A percentile compares a stretch with the other conserved stretches of the same genome.
Conservation (phyloP, 2,113 vertebrate species). For the Kryptolebias marmoratus region DNA sequence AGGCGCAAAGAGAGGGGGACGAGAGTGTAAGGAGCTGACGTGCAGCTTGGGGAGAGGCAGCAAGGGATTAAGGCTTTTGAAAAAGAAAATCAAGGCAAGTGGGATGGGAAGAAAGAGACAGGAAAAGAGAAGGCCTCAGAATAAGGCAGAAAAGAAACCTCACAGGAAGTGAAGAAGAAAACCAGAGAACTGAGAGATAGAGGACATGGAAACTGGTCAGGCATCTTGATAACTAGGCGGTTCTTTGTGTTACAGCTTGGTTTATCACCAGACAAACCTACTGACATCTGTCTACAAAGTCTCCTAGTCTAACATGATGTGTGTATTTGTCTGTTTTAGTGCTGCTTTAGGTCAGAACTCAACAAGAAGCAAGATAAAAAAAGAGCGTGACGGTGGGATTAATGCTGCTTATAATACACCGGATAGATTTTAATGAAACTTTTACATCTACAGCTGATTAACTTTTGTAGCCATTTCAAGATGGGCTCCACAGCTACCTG, state of each 20-base stretch:
- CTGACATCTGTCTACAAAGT: slow-evolving; percentile 45
- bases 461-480: too few relatives aligned
- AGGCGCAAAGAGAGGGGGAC: slow-evolving; percentile 16
- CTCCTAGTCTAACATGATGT: slow-evolving; percentile 13
- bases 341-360: slow-evolving; percentile 29
- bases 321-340: slow-evolving; percentile 23
- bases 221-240: slow-evolving; percentile 13
- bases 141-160: slow-evolving; percentile 6
- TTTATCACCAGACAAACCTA: slow-evolving; percentile 38
- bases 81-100: slow-evolving; percentile 23
- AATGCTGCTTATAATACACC: too few relatives aligned
- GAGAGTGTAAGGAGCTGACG: slow-evolving; percentile 33
- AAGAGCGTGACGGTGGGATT: neutral
- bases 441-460: too few relatives aligned
- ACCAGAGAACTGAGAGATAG: slow-evolving; percentile 17
- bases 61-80: slow-evolving; percentile 26
- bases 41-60: slow-evolving; percentile 25
- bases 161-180: slow-evolving; percentile 1
- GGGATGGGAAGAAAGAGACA: neutral
- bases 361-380: neutral
- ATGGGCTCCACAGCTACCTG: too few relatives aligned
- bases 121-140: slow-evolving; percentile 1
- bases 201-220: slow-evolving; percentile 17
- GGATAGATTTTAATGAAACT: too few relatives aligned
- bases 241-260: neutral